Evolutionary conservation across 2,888 invertebrate genomes (phyloP), one percentile per base, ranked within the genome.

Genomic region (Lysandra bellargus): DNA sequence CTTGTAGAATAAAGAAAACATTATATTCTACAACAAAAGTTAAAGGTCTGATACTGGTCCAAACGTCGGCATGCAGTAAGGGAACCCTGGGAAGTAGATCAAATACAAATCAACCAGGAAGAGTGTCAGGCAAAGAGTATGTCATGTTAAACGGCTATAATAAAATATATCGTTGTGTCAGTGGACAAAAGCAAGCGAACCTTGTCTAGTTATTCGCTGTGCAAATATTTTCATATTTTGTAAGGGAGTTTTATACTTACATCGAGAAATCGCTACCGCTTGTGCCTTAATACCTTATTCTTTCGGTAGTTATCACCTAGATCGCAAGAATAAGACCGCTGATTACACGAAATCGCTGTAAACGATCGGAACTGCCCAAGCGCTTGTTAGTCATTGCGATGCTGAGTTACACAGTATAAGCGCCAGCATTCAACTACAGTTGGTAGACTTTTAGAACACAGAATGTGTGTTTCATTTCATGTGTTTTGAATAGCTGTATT

Each of bases 261-360:
- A 30, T 33, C 17, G 44, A 9, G 3, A 80, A 30, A 75, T 40
- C 80, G 53, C 79, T 49, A 33, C n/a, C 64, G 44, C 75, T 64
- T 79, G 9, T 80, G 40, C 78, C 78, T 76, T 79, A 75, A 9
- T 9, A 7, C 33, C 37, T 17, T 74, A 74, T 77, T 80, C 69
- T 79, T 73, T 72, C 78, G 78, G 80, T 79, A 79, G 80, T 80
- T 81, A 83, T 83, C 81, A 78, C 78, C 78, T 77, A 80, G 79
- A 83, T 83, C 81, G 80, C 80, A 80, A 81, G 81, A 80, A 81
- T 83, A 83, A 81, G 78, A 80, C 80, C 80, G 80, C 78, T 82
- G 81, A 82, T 83, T 82, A 83, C 80, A 83, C 75, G 53, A 81
- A 82, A 83, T 81, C 80, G 79, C 78, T 80, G 79, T 80, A 79